Percentiles rank a stretch among this genome's conserved stretches.
Evolutionary conservation across 2,888 invertebrate species (phyloP).

Genomic region (Helobdella robusta): DNA sequence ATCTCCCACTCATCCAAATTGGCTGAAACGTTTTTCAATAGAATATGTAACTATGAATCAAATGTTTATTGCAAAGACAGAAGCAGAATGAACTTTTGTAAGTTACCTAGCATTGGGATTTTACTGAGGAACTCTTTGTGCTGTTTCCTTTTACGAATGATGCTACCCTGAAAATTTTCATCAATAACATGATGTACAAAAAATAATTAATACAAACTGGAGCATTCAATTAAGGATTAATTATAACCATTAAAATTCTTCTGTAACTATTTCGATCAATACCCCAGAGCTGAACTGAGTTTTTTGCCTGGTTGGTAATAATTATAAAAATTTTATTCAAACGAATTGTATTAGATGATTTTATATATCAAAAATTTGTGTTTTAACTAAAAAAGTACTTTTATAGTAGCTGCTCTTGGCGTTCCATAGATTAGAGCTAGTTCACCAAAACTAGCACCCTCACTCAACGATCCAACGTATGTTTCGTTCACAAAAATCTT

Average conservation of each 20-base stretch:
- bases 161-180: constrained; percentile 72
- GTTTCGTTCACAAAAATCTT: constrained; percentile 52
- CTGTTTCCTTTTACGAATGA: constrained; percentile 95
- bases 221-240: background rate
- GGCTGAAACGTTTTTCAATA: too few relatives aligned
- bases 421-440: constrained; percentile 96
- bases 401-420: constrained; percentile 95
- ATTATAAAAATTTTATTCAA: too few relatives aligned
- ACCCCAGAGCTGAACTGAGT: constrained; percentile 90
- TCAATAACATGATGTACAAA: too few relatives aligned
- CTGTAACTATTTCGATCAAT: constrained; percentile 93
- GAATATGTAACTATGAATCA: too few relatives aligned
- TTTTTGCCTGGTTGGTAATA: constrained; percentile 76
- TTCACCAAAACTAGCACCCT: constrained; percentile 97
- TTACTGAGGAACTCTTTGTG: constrained; percentile 90
- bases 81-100: background rate
- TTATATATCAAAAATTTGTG: background rate
- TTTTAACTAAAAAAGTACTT: constrained; percentile 47
- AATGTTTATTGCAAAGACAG: too few relatives aligned
- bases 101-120: constrained; percentile 25
- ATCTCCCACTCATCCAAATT: constrained; percentile 98
- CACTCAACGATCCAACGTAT: constrained; percentile 83
- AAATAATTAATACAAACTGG: too few relatives aligned
- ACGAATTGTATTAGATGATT: too few relatives aligned
- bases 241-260: constrained; percentile 53